Percentiles rank a stretch among this genome's conserved stretches.
These are phyloP conservation scores for Drosophila funebris DNA, from an alignment of 1,140 invertebrate genomes.

Conservation along the genomic window DNA sequence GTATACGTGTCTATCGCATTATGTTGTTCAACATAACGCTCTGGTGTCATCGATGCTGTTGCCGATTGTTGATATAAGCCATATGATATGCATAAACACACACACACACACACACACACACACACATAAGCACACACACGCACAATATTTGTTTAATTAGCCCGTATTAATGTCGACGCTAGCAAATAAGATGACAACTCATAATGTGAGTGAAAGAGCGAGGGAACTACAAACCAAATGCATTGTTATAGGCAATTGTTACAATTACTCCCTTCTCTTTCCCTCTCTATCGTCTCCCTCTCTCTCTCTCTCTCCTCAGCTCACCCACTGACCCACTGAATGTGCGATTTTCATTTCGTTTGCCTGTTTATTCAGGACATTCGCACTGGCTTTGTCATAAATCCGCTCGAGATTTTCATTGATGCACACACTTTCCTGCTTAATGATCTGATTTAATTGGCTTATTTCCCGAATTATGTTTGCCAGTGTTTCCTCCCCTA, in stretches of 20 bases:
- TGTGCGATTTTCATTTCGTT: slow-evolving; percentile 38
- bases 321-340: slow-evolving; percentile 38
- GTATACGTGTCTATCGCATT: slow-evolving; percentile 50
- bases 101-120: slow-evolving; percentile 1
- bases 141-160: slow-evolving; percentile 77
- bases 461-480: slow-evolving; percentile 26
- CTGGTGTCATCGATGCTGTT: slow-evolving; percentile 60
- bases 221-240: background rate
- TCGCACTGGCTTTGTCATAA: slow-evolving; percentile 44
- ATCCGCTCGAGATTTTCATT: slow-evolving; percentile 58
- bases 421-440: slow-evolving; percentile 15
- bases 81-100: slow-evolving; percentile 47
- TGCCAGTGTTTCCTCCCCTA: background rate
- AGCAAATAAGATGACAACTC: slow-evolving; percentile 68
- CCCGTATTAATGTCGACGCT: slow-evolving; percentile 72
- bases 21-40: slow-evolving; percentile 64
- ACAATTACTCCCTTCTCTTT: background rate
- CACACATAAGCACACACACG: slow-evolving; percentile 1
- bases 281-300: background rate
- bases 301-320: background rate
- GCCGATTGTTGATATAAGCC: slow-evolving; percentile 53
- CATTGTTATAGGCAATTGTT: slow-evolving; percentile 42
- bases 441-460: slow-evolving; percentile 68
- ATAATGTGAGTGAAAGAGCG: slow-evolving; percentile 39
- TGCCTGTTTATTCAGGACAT: slow-evolving; percentile 57